Conservation (phyloP, 2,888 invertebrate genomes). For the Hybos culiciformis region DNA sequence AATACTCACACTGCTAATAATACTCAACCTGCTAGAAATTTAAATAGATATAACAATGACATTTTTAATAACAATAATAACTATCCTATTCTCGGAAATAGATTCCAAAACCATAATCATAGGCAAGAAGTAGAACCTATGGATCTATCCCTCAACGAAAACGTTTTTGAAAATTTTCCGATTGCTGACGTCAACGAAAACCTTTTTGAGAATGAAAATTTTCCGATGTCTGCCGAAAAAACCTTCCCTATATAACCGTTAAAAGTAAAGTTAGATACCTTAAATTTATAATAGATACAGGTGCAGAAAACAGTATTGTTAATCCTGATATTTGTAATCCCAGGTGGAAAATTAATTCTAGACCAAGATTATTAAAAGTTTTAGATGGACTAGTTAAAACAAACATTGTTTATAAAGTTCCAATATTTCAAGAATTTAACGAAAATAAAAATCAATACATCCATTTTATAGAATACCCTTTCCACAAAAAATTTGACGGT, state of each 20-base stretch:
- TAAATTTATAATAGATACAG: slow-evolving; percentile 4
- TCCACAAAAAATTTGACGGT: slow-evolving; percentile 5
- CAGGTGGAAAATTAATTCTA: slow-evolving; percentile 6
- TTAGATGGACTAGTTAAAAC: background rate
- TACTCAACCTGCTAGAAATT: too few species aligned
- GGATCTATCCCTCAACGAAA: too few species aligned
- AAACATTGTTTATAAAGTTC: too few species aligned
- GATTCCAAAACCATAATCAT: background rate
- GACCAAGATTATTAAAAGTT: background rate
- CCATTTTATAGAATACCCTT: slow-evolving; percentile 3
- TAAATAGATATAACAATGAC: too few species aligned
- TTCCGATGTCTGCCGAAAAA: too few species aligned
- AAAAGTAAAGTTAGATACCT: background rate
- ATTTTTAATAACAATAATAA: background rate
- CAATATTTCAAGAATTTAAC: slow-evolving; percentile 4
- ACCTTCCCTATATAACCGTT: too few species aligned
- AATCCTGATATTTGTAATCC: slow-evolving; percentile 2
- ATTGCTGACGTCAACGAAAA: background rate
- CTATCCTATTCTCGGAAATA: too few species aligned
- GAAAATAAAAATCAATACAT: background rate
- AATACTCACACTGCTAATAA: too few species aligned
- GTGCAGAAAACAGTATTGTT: slow-evolving; percentile 7
- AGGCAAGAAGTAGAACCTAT: background rate
- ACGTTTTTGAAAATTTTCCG: too few species aligned
- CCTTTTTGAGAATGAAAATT: slow-evolving; percentile 1